Conservation (phyloP, 1,140 invertebrate genomes). For the roundworm (Caenorhabditis elegans) region DNA sequence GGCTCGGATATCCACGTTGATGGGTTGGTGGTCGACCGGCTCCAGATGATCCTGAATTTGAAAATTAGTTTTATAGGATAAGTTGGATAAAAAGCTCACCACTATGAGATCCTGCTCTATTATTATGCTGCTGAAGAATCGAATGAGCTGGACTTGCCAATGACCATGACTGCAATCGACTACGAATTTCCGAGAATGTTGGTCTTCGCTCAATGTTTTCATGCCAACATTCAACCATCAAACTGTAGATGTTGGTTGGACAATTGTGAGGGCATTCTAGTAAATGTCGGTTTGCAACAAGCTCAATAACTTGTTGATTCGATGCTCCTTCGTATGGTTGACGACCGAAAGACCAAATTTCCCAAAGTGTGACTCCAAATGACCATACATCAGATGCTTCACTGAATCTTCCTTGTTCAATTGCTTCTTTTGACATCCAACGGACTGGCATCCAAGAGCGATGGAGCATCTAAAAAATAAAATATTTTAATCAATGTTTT, state of each 20-base stretch:
- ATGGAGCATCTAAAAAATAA: conserved; percentile 40
- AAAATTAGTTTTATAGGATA: too few relatives aligned
- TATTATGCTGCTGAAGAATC: conserved; percentile 31
- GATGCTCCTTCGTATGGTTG: conserved; percentile 91
- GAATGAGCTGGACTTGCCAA: conserved; percentile 47
- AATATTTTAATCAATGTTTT: background rate
- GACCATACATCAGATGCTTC: conserved; percentile 64
- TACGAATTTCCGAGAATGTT: conserved; percentile 75
- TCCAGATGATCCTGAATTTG: conserved; percentile 35
- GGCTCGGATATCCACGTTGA: background rate
- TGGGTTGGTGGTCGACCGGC: conserved; percentile 1
- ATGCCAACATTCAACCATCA: conserved; percentile 97
- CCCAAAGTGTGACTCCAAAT: conserved; percentile 66
- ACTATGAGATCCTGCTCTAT: conserved; percentile 36
- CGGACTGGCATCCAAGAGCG: conserved; percentile 45
- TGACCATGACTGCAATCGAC: conserved; percentile 75
- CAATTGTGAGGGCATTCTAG: conserved; percentile 87
- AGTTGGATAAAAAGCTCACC: conserved; percentile 35
- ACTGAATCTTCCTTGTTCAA: conserved; percentile 56
- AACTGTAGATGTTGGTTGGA: conserved; percentile 76
- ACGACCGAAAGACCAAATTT: conserved; percentile 75
- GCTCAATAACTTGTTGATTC: conserved; percentile 95
- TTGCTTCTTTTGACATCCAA: conserved; percentile 65
- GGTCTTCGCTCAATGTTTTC: conserved; percentile 85
- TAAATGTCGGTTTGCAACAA: conserved; percentile 80